These are phyloP conservation scores for Ciconia boyciana DNA, from an alignment of 2,113 vertebrate genomes.

Conservation along the genomic window DNA sequence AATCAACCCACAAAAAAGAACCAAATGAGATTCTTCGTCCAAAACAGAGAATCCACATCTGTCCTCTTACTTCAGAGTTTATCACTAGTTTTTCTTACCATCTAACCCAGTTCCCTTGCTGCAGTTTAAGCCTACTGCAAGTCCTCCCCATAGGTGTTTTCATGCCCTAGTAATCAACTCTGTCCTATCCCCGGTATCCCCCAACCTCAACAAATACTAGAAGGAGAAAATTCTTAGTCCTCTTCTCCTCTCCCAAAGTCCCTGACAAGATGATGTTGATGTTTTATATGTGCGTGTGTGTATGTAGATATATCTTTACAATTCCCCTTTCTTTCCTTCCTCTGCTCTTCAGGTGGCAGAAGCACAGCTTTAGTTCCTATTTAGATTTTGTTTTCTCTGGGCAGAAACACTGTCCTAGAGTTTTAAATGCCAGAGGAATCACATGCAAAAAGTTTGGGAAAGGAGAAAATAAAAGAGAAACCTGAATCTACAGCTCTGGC, in stretches of 20 bases:
- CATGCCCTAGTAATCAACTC: neutral
- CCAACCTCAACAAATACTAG: neutral
- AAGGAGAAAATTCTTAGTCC: neutral
- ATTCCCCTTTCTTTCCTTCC: neutral
- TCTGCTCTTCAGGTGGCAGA: neutral
- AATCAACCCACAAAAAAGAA: neutral
- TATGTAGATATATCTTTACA: neutral
- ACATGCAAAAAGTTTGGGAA: neutral
- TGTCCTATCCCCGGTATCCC: neutral
- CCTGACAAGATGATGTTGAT: neutral
- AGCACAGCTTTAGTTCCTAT: neutral
- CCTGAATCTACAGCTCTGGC: neutral
- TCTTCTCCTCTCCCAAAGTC: neutral
- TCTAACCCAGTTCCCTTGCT: neutral
- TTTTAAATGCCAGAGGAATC: neutral
- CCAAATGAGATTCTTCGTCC: neutral
- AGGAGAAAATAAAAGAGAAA: neutral
- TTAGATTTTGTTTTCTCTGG: neutral
- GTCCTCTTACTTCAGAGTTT: neutral
- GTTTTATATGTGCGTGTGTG: neutral
- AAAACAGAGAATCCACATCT: neutral
- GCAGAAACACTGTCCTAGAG: neutral
- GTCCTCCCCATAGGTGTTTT: neutral
- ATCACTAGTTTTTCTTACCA: neutral
- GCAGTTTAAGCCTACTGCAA: neutral